Base-by-base conservation (phyloP, 53 echinoderm and acorn worm genomes). In the Patiria pectinifera region DNA sequence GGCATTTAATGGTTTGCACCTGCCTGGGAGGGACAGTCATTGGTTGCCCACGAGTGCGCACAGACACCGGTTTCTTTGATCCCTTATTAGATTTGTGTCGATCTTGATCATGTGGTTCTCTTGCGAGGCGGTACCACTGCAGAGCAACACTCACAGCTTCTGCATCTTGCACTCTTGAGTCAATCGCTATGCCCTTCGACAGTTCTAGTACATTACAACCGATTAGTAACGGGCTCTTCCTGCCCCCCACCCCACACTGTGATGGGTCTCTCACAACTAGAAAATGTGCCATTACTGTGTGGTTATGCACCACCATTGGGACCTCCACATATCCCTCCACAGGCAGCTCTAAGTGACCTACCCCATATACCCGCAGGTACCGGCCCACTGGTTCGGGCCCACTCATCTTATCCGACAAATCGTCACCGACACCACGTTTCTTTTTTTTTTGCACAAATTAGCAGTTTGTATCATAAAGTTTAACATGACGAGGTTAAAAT, bases 251-350 rank as follows among this genome's bases (percentile, higher is more conserved):
- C 82, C 58, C 53, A 53, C 82, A 48, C 48, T 82, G 82, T 53
- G 19, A 82, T 2, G 82, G 26, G 82, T 82, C 82, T 53, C 22
- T 82, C 4, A 82, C 53, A 48, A 82, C 82, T 21, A 82, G 26
- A 49, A 82, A 82, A 21, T 82, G 82, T 16, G 15, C 53, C 49
- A 53, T 48, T 6, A 82, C 82, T 35, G 35, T 35, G 35, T 35
- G 35, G 35, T 35, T 35, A 35, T 35, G 35, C 35, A 35, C 35
- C 35, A 49, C 58, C n/a, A 82, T 48, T 49, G 82, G 82, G n/a
- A 82, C 58, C 26, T 82, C 82, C 11, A 82, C 58, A 82, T 82
- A 82, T 53, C 82, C 82, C 82, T 82, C 82, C 48, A 82, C 58
- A n/a, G 82, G 85, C 12, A 85, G 48, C 46, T 85, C 63, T 45